Evolutionary conservation across 1,140 invertebrate species (phyloP).

Genomic region (Radopholus similis): DNA sequence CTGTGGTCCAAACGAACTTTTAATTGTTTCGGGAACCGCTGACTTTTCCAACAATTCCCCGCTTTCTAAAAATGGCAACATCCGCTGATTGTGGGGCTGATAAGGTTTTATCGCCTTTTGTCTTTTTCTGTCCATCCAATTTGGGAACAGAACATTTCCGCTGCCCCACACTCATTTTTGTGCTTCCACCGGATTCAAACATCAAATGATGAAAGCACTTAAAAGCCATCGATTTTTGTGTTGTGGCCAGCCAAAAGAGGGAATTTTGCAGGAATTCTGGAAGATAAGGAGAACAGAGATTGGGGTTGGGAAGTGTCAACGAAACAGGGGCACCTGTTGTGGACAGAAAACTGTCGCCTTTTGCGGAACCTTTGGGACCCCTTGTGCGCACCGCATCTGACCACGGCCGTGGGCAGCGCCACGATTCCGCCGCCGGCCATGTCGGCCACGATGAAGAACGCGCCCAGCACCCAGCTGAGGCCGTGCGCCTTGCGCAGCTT

Average conservation of each 20-base stretch:
- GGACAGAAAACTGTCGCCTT: conserved; percentile 48
- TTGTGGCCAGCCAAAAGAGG: too few relatives aligned
- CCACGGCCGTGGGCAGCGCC: conserved; percentile 69
- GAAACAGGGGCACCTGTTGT: background rate
- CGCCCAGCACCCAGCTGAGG: conserved; percentile 11
- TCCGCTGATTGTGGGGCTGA: too few relatives aligned
- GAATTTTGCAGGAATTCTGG: background rate
- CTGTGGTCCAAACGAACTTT: conserved; percentile 26
- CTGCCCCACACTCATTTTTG: too few relatives aligned
- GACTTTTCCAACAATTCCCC: conserved; percentile 13
- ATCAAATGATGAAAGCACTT: conserved; percentile 8
- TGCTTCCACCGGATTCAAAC: too few relatives aligned
- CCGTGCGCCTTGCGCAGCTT: conserved; percentile 11
- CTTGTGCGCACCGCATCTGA: conserved; percentile 66
- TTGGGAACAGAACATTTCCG: too few relatives aligned
- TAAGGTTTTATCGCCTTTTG: too few relatives aligned
- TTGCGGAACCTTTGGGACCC: conserved; percentile 41
- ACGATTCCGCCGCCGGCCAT: conserved; percentile 74
- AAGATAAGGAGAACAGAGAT: background rate
- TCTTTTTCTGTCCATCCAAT: too few relatives aligned
- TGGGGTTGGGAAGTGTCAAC: background rate
- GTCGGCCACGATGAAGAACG: conserved; percentile 70
- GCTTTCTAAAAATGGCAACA: conserved; percentile 14
- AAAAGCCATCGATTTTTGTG: background rate
- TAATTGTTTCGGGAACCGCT: background rate